Evolutionary conservation across 2,113 vertebrate species (phyloP).

Genomic region (Laticauda colubrina): DNA sequence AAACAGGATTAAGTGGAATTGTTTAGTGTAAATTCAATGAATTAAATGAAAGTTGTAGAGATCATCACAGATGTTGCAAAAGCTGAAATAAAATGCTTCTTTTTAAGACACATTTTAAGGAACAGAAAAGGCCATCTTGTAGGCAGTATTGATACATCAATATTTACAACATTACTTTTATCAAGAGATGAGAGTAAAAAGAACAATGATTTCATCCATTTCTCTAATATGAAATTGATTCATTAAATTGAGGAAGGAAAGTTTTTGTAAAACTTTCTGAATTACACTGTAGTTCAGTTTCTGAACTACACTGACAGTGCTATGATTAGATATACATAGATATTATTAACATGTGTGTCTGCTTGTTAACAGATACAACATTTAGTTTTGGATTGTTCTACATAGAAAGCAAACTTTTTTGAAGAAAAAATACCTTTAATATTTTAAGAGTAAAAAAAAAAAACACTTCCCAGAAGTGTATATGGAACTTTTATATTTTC

Average conservation of each 20-base stretch:
- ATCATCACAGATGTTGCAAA: constrained; percentile 51
- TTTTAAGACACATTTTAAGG: background rate
- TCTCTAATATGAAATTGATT: background rate
- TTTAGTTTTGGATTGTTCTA: background rate
- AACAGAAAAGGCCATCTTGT: background rate
- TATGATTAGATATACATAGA: background rate
- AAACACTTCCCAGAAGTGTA: background rate
- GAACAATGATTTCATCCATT: background rate
- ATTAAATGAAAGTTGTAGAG: constrained; percentile 60
- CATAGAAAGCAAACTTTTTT: background rate
- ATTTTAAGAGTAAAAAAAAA: background rate
- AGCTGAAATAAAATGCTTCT: constrained; percentile 52
- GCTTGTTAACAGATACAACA: background rate
- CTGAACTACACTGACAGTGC: background rate
- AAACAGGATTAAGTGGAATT: constrained; percentile 53
- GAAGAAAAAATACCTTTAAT: background rate
- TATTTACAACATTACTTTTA: background rate
- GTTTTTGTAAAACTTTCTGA: background rate
- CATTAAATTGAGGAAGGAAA: background rate
- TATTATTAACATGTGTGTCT: background rate
- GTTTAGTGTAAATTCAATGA: constrained; percentile 63
- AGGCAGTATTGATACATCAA: background rate
- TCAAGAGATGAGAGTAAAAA: background rate
- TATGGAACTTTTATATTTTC: background rate
- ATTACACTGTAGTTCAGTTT: no score